Evolutionary conservation across 2,113 vertebrate genomes (phyloP).

Genomic region (Microtus oregoni): DNA sequence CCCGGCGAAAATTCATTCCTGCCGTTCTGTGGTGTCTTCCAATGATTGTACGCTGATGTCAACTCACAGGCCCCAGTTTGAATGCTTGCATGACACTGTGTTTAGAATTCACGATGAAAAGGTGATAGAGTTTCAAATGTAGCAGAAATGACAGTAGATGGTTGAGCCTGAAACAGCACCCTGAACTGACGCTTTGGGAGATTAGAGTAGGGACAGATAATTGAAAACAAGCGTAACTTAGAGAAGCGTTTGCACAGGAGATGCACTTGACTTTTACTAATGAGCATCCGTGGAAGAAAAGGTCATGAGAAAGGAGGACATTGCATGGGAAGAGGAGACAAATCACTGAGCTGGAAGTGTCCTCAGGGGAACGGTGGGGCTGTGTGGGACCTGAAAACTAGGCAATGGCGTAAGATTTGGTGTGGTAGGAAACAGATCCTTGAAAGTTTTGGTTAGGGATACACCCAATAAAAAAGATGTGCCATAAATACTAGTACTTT

Average conservation of each 20-base stretch:
- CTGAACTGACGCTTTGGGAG: background rate
- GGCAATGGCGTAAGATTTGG: background rate
- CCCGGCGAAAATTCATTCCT: background rate
- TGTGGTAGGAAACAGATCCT: background rate
- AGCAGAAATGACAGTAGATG: background rate
- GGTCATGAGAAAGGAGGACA: background rate
- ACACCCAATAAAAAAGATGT: background rate
- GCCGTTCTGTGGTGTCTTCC: background rate
- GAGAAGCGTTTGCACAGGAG: background rate
- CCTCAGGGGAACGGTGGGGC: background rate
- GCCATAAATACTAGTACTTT: background rate
- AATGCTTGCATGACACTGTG: background rate
- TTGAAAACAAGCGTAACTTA: background rate
- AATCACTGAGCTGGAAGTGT: background rate
- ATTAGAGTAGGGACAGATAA: background rate
- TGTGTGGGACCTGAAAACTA: background rate
- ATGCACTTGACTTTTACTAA: background rate
- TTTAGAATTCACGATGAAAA: background rate
- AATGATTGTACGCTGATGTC: background rate
- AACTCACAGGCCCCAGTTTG: background rate
- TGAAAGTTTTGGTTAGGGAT: background rate
- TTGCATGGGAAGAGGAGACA: background rate
- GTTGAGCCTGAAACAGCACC: background rate
- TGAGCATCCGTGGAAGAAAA: background rate
- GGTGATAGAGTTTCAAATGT: background rate